Evolutionary conservation across 2,113 vertebrate genomes (phyloP).

Genomic region (Kryptolebias marmoratus): DNA sequence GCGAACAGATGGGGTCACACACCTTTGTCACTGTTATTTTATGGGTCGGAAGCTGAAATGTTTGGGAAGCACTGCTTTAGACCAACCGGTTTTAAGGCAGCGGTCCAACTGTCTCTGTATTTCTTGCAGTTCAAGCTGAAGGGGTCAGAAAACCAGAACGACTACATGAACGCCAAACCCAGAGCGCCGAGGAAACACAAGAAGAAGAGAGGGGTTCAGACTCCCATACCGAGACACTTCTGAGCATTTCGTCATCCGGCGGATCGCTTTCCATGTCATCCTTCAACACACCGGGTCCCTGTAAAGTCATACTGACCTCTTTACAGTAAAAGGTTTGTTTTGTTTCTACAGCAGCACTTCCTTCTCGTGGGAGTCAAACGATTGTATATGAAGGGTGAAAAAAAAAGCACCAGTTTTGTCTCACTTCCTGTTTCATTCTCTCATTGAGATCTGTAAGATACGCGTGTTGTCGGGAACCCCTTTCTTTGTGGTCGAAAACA

Average conservation of each 20-base stretch:
- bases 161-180: slow-evolving; percentile 73
- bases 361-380: slow-evolving; percentile 17
- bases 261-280: neutral
- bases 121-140: slow-evolving; percentile 49
- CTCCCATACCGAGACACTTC: slow-evolving; percentile 35
- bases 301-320: neutral
- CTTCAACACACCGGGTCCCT: neutral
- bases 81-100: neutral
- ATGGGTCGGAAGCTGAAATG: no score
- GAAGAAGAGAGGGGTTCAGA: slow-evolving; percentile 43
- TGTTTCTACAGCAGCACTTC: slow-evolving; percentile 12
- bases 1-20: no score
- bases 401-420: slow-evolving; percentile 1
- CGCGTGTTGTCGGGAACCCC: slow-evolving; percentile 14
- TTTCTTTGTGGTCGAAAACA: slow-evolving; percentile 50
- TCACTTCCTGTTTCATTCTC: slow-evolving; percentile 25
- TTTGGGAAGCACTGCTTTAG: no score
- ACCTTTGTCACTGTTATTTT: no score
- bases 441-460: neutral
- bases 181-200: neutral
- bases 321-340: neutral
- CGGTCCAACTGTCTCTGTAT: neutral
- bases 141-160: slow-evolving; percentile 34
- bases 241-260: neutral
- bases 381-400: neutral